These are phyloP conservation scores for Drosophila setosimentum DNA, from an alignment of 2,888 invertebrate species.

Conservation along the genomic window DNA sequence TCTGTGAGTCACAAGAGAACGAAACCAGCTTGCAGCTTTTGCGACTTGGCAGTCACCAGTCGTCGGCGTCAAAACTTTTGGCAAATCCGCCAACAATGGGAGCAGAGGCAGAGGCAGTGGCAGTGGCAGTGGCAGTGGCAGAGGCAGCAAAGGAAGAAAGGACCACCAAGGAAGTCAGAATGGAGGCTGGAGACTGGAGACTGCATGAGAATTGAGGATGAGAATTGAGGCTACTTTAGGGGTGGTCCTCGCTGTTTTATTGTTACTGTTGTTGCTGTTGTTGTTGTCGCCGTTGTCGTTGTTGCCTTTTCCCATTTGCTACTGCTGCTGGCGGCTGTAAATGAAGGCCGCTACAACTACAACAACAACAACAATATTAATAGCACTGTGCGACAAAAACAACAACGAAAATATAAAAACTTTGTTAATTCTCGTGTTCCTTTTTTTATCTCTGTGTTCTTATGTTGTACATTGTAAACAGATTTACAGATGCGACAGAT, in stretches of 20 bases:
- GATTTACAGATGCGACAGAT: slow-evolving; percentile 19
- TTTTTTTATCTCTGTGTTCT: slow-evolving; percentile 1
- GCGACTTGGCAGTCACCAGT: slow-evolving; percentile 25
- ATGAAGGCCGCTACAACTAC: slow-evolving; percentile 48
- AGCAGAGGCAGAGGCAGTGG: slow-evolving; percentile 34
- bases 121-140: slow-evolving; percentile 1
- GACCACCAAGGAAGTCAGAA: slow-evolving; percentile 65
- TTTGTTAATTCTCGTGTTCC: slow-evolving; percentile 12
- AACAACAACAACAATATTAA: slow-evolving; percentile 25
- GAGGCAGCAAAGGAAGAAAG: slow-evolving; percentile 13
- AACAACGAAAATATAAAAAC: slow-evolving; percentile 10
- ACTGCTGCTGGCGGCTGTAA: slow-evolving; percentile 62
- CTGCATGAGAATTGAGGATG: neutral
- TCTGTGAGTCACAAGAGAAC: slow-evolving; percentile 61
- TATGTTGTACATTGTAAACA: slow-evolving; percentile 5
- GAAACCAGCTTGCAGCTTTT: slow-evolving; percentile 32
- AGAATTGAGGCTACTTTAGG: slow-evolving; percentile 63
- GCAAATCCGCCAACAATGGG: slow-evolving; percentile 70
- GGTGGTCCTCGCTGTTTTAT: slow-evolving; percentile 67
- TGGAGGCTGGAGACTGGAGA: neutral
- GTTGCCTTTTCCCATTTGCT: slow-evolving; percentile 11
- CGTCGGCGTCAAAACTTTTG: slow-evolving; percentile 68
- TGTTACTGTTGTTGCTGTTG: slow-evolving; percentile 22
- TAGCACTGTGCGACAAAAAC: slow-evolving; percentile 57
- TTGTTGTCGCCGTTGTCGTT: slow-evolving; percentile 13